These are phyloP conservation scores for Luffia ferchaultella DNA, from an alignment of 2,888 invertebrate species.

Conservation along the genomic window DNA sequence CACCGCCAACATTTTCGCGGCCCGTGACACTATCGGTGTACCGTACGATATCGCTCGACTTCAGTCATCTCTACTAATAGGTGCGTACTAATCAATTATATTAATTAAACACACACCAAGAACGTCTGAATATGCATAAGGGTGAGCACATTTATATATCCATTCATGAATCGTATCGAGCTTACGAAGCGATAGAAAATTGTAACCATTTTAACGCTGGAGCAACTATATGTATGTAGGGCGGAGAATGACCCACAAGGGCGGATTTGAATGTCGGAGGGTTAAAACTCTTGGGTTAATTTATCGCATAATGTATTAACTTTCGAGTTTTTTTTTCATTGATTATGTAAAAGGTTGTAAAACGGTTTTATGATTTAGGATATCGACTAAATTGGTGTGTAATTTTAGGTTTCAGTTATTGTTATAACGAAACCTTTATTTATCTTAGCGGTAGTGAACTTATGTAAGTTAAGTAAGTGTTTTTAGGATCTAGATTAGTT, in stretches of 20 bases:
- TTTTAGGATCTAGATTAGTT: no score
- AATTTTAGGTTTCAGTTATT: no score
- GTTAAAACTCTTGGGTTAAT: background rate
- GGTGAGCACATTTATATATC: background rate
- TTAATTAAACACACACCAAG: slow-evolving; percentile 3
- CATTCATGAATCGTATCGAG: background rate
- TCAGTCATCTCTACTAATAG: slow-evolving; percentile 27
- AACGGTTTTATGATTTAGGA: no score
- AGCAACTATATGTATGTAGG: slow-evolving; percentile 36
- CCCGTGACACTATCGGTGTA: slow-evolving; percentile 40
- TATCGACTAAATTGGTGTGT: no score
- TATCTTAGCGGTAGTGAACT: no score
- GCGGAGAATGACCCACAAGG: slow-evolving; percentile 35
- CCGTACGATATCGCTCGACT: slow-evolving; percentile 27
- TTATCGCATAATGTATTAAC: background rate
- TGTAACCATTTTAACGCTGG: slow-evolving; percentile 25
- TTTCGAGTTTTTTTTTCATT: background rate
- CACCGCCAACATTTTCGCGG: slow-evolving; percentile 38
- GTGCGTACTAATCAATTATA: slow-evolving; percentile 30
- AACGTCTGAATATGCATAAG: no score
- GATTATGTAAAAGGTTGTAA: background rate
- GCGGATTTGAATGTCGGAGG: slow-evolving; percentile 19
- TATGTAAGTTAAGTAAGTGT: no score
- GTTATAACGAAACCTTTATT: no score
- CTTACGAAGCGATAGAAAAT: slow-evolving; percentile 13